Conservation (phyloP, 64 coral and sea anemone genomes). For the Catalaphyllia jardinei region DNA sequence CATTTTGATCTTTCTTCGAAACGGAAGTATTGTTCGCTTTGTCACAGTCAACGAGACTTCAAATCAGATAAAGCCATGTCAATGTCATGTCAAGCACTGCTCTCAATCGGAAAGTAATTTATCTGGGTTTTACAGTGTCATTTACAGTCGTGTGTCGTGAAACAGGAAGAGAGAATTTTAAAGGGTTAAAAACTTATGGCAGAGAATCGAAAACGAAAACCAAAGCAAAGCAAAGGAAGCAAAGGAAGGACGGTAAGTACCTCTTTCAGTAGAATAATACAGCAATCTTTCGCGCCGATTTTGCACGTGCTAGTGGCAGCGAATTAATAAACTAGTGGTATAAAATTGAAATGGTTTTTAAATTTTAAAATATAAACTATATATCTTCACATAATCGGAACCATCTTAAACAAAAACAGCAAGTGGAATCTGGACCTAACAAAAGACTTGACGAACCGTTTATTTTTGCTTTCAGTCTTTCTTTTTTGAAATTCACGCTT, state of each 20-base stretch:
- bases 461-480: conserved; percentile 4
- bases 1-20: conserved; percentile 43
- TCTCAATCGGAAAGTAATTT: conserved; percentile 39
- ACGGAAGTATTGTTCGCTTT: conserved; percentile 37
- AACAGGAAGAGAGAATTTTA: conserved; percentile 13
- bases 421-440: conserved; percentile 1
- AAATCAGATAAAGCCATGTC: conserved; percentile 37
- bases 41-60: not conserved
- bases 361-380: conserved; percentile 55
- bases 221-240: no score
- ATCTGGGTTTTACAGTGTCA: conserved; percentile 33
- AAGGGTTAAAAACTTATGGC: conserved; percentile 49
- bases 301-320: conserved; percentile 38
- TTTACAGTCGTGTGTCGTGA: conserved; percentile 18
- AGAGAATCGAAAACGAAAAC: conserved; percentile 57
- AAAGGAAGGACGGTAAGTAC: conserved; percentile 42
- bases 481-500: conserved; percentile 42
- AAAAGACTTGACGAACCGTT: conserved; percentile 32
- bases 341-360: conserved; percentile 30
- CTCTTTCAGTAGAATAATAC: conserved; percentile 25
- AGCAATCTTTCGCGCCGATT: conserved; percentile 42
- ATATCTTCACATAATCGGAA: conserved; percentile 27
- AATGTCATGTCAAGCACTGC: conserved; percentile 36
- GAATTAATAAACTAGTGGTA: conserved; percentile 50
- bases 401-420: conserved; percentile 12